Evolutionary conservation across 2,888 invertebrate species (phyloP), one percentile per base, ranked within the genome.

Genomic region (Lasioglossum calceatum): DNA sequence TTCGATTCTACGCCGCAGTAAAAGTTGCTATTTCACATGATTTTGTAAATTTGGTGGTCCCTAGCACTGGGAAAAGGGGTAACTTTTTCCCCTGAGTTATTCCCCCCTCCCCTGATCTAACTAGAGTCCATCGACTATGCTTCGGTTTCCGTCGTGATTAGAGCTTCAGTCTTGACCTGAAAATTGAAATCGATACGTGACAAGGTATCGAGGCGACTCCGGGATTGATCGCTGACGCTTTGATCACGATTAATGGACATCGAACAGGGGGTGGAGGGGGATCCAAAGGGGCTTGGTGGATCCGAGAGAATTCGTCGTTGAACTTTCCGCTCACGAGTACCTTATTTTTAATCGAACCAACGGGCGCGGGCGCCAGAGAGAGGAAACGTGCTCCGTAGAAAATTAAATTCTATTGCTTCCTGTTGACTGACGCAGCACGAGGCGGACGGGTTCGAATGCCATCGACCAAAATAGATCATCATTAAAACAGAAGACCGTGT

Each of bases 331-430:
- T 74, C 80, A 77, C 77, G 76, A 39, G 67, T 77, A 70, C 74
- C 85, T 77, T 86, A 84, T 86, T 86, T 84, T 81, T 81, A 81
- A 81, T 84, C 85, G 85, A 85, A 85, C 79, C 85, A 74, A 70
- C 64, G 67, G 74, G 50, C 64, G 67, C 64, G 67, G 77, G 50
- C 64, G 72, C 72, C 76, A 79, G 77, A 84, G 84, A 79, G 77
- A 84, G 84, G 79, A 86, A 84, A 86, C 84, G 86, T 81, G 84
- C 87, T 71, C 81, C 82, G 83, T 79, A 83, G 87, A 88, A 88
- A 91, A 91, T 91, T 86, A 91, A 91, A 91, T 89, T 91, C 91
- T 89, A 91, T 91, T 76, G 81, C 88, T 91, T 91, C 91, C 91
- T 89, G 91, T 91, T 90, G 88, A 91, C 91, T 89, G 88, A 91